Evolutionary conservation across 2,113 vertebrate species (phyloP), one percentile per base, ranked within the genome.

Genomic region (Eleginops maclovinus): DNA sequence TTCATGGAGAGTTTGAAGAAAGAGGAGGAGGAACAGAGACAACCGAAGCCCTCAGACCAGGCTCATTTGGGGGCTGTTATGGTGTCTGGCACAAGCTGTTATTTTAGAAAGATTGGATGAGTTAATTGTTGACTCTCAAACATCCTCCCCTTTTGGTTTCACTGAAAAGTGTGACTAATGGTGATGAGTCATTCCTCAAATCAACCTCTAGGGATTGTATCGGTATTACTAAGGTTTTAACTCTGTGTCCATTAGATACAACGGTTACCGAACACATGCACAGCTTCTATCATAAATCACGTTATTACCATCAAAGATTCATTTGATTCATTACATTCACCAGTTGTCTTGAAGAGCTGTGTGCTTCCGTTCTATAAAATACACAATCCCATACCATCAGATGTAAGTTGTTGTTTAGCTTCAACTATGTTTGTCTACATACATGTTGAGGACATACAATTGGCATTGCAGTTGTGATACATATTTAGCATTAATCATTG

Each of bases 221-320:
- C 67, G 64, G 83, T 61, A 36, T 76, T 65, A 60, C 75, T 72
- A 60, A 11, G 62, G 53, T 41, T 70, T 56, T 79, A 75, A 41
- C 55, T 65, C 40, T 12, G 65, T 40, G 10, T 58, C 55, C 47
- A 64, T 44, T 54, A 73, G 75, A 53, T 65, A 62, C 40, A 44
- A 28, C 36, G 4, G 9, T 40, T 41, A 28, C 70, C 46, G 36
- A 77, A 77, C 13, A 28, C 72, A 63, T 15, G 22, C 77, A 59
- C 24, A 14, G 17, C 41, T n/a, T 9, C 55, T 17, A 50, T 83
- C 36, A 56, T 64, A 80, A 80, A 88, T 78, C 66, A 64, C 44
- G 85, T 88, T 81, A 83, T 67, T 43, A 41, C 8, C 59, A 82
- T 68, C 70, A 86, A 65, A 77, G 47, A 64, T 69, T 72, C 31